These are phyloP conservation scores for Marmota monax DNA, from an alignment of 2,113 vertebrate genomes.

Conservation along the genomic window DNA sequence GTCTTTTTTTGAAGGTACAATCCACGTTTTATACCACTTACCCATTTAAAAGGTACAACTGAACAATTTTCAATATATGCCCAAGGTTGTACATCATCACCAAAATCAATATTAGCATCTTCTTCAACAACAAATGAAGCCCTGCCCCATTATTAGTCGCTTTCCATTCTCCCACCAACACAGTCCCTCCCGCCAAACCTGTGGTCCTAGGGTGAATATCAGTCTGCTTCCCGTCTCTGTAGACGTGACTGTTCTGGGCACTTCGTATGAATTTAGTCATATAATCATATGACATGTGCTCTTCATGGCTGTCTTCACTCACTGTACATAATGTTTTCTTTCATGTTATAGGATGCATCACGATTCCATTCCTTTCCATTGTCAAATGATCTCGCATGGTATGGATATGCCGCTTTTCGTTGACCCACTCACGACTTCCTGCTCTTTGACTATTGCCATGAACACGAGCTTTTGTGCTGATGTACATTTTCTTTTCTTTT, in stretches of 20 bases:
- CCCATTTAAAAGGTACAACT: background rate
- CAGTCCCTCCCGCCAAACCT: too few species aligned
- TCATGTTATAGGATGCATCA: background rate
- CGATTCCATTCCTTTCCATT: background rate
- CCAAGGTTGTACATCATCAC: background rate
- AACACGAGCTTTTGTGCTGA: background rate
- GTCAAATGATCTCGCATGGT: background rate
- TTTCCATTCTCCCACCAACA: background rate
- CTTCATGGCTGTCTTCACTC: background rate
- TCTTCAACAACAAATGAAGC: background rate
- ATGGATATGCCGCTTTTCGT: background rate
- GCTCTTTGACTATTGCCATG: background rate
- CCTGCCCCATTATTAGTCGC: background rate
- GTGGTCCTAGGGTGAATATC: background rate
- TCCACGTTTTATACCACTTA: background rate
- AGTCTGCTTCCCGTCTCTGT: background rate
- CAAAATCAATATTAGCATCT: background rate
- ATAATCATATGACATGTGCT: background rate
- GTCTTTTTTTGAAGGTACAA: background rate
- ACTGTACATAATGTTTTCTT: background rate
- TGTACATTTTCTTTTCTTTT: background rate
- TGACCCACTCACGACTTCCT: background rate
- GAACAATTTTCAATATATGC: background rate
- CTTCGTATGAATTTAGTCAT: background rate
- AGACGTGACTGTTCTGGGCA: background rate